Evolutionary conservation across 2,797 vertebrate genomes (phyloP).

Genomic region (Malacoraja senta): DNA sequence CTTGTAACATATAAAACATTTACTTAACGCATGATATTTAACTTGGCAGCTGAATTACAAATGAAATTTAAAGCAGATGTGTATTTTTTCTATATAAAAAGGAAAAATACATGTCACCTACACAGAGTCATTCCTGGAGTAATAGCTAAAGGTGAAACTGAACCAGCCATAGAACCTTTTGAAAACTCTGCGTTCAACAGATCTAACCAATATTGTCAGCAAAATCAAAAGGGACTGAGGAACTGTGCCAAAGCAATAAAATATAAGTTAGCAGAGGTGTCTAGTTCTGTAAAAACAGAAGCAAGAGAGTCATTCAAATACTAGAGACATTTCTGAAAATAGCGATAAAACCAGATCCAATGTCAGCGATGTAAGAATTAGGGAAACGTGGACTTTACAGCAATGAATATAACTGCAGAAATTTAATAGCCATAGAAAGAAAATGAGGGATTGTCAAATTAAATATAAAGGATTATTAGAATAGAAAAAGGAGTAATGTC

Average conservation of each 20-base stretch:
- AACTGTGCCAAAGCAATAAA: not conserved
- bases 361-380: not conserved
- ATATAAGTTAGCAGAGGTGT: not conserved
- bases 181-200: not conserved
- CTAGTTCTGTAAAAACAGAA: not conserved
- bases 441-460: not conserved
- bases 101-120: not conserved
- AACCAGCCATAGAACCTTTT: not conserved
- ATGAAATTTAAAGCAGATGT: not conserved
- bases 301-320: not conserved
- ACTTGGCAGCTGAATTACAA: not conserved
- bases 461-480: not conserved
- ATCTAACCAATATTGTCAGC: not conserved
- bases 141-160: not conserved
- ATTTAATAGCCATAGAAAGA: not conserved
- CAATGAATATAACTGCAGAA: not conserved
- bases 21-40: not conserved
- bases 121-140: not conserved
- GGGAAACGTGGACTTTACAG: not conserved
- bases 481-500: not conserved
- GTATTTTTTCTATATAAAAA: not conserved
- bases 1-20: not conserved
- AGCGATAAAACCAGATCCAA: not conserved
- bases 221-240: not conserved
- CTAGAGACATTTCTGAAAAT: not conserved